These are phyloP conservation scores for Atlantisia rogersi DNA, from an alignment of 2,113 vertebrate species.

Conservation along the genomic window DNA sequence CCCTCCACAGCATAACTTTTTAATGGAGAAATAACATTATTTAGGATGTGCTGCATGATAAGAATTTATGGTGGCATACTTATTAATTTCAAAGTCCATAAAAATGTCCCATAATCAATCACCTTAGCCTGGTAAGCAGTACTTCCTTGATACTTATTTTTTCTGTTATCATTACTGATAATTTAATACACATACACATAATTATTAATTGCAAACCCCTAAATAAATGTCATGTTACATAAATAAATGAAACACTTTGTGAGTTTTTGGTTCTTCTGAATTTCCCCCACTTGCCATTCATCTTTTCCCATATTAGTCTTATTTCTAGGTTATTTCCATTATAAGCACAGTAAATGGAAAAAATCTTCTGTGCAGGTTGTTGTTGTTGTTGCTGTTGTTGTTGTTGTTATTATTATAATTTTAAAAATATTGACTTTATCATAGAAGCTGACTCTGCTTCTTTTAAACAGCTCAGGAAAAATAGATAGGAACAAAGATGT, in stretches of 20 bases:
- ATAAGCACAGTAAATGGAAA: neutral
- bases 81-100: neutral
- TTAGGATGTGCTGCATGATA: neutral
- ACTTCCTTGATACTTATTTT: neutral
- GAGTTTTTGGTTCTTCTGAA: rapidly evolving
- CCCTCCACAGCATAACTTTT: rapidly evolving
- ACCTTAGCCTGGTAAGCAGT: neutral
- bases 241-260: neutral
- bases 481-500: neutral
- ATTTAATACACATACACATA: neutral
- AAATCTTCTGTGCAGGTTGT: neutral
- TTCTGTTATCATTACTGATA: neutral
- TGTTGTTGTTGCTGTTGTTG: no score
- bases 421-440: neutral
- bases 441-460: neutral
- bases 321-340: neutral
- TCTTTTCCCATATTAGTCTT: neutral
- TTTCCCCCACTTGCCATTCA: neutral
- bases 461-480: neutral
- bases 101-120: neutral
- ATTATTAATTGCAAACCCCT: neutral
- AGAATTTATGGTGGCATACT: neutral
- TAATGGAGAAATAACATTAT: neutral
- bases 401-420: neutral
- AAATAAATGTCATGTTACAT: neutral